Conservation (phyloP, 2,113 vertebrate species). For the Monarcha castaneiventris region DNA sequence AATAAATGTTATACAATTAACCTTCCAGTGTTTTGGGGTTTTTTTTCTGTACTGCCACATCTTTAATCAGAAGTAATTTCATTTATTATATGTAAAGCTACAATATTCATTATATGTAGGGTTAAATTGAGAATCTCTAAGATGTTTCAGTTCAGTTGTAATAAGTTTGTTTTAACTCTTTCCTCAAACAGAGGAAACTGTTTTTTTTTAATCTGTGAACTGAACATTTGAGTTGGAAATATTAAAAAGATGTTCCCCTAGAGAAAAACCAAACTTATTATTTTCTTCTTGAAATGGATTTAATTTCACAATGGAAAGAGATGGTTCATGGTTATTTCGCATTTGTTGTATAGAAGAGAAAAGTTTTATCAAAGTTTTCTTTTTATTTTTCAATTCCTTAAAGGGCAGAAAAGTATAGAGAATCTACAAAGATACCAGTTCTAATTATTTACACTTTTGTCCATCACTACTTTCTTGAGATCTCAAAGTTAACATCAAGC, state of each 20-base stretch:
- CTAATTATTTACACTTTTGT: not conserved
- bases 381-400: not conserved
- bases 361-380: not conserved
- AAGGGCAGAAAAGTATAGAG: not conserved
- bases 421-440: not conserved
- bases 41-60: not conserved
- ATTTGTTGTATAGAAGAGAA: not conserved
- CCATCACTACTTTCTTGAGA: not conserved
- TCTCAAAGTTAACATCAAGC: not conserved
- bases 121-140: not conserved
- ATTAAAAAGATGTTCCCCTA: not conserved
- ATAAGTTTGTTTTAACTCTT: not conserved
- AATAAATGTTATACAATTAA: not conserved
- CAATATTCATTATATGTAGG: not conserved
- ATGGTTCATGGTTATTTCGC: not conserved
- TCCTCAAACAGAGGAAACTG: not conserved
- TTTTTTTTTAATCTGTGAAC: not conserved
- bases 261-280: not conserved
- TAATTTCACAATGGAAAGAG: not conserved
- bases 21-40: rapidly evolving
- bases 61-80: not conserved
- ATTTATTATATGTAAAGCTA: not conserved
- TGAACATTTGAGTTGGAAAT: not conserved
- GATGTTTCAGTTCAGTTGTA: not conserved
- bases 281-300: not conserved